A percentile compares a stretch with the other conserved stretches of the same genome.
Evolutionary conservation across 2,888 invertebrate genomes (phyloP).

Genomic region (Leistus spinibarbis): DNA sequence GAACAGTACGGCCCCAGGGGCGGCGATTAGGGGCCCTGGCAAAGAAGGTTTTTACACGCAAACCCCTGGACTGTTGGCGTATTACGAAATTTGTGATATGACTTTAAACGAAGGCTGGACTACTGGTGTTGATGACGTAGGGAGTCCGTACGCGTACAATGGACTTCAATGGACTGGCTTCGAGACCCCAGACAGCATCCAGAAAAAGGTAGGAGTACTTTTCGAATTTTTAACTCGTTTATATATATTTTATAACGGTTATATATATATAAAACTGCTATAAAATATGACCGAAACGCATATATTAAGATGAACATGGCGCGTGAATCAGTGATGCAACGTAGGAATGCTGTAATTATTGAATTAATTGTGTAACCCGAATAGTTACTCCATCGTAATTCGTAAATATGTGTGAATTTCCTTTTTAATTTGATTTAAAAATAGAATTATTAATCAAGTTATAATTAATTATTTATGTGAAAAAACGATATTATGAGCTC

Average conservation of each 20-base stretch:
- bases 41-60: conserved; percentile 71
- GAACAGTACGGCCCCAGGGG: conserved; percentile 63
- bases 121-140: conserved; percentile 61
- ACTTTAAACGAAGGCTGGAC: conserved; percentile 52
- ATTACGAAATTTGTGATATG: conserved; percentile 69
- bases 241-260: neutral
- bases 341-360: neutral
- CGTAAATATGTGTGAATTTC: too few relatives aligned
- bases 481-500: too few relatives aligned
- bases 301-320: too few relatives aligned
- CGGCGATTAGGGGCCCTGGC: conserved; percentile 67
- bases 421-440: too few relatives aligned
- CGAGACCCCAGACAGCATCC: conserved; percentile 71
- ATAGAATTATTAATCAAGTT: too few relatives aligned
- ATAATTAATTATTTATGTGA: too few relatives aligned
- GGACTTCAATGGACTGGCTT: conserved; percentile 84
- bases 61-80: conserved; percentile 70
- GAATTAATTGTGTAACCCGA: too few relatives aligned
- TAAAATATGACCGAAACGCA: too few relatives aligned
- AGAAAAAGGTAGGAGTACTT: conserved; percentile 63
- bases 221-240: neutral
- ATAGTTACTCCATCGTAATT: too few relatives aligned
- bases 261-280: neutral
- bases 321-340: neutral
- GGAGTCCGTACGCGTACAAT: conserved; percentile 69